phyloP scores from a whole-genome alignment of 2,797 vertebrate species.

The Lepidocolaptes lacrymiger region DNA sequence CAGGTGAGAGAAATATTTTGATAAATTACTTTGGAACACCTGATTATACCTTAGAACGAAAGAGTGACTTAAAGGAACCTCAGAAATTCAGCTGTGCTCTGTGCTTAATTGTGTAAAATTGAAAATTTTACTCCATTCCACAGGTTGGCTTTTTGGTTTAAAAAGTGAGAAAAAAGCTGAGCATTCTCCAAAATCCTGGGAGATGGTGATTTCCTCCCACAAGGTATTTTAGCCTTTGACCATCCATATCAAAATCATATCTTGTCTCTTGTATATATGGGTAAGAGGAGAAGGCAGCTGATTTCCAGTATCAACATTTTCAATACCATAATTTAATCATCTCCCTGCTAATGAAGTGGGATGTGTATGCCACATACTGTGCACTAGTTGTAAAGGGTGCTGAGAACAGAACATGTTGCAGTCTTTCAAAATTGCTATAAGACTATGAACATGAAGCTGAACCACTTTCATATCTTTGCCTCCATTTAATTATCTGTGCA shows the following conservation, averaged over 20 bases:
- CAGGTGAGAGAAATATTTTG: neutral
- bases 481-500: neutral
- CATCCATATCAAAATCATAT: neutral
- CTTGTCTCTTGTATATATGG: neutral
- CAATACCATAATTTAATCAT: neutral
- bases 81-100: neutral
- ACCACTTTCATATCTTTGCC: neutral
- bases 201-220: neutral
- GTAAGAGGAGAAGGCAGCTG: neutral
- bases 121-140: neutral
- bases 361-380: neutral
- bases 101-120: neutral
- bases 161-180: neutral
- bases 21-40: neutral
- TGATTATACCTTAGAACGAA: neutral
- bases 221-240: neutral
- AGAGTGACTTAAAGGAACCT: neutral
- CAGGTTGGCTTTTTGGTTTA: neutral
- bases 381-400: neutral
- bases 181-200: neutral
- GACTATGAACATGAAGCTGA: neutral
- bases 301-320: neutral
- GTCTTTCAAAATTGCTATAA: neutral
- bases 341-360: neutral
- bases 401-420: neutral